Base-by-base conservation (phyloP, 2,797 vertebrate species). In the Leucoraja ocellata region DNA sequence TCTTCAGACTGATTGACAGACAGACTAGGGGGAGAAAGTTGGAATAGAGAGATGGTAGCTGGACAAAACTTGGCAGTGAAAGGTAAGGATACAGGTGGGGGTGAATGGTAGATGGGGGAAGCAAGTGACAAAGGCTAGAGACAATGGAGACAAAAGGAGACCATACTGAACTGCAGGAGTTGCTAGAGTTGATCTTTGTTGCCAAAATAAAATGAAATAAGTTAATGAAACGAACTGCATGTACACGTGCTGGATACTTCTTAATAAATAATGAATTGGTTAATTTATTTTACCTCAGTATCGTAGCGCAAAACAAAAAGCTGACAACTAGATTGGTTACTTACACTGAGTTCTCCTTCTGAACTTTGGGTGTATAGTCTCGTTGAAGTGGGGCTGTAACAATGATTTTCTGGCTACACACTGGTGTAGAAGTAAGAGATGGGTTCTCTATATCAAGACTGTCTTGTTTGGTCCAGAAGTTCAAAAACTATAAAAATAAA, bases 381-480 rank as follows among this genome's bases (percentile, higher is more conserved):
- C 99, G 97, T 95, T 99, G 99, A 80, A 99, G 96, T 0, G 99
- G 99, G 0, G 99, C 99, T 18, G 98, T 99, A 84, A 99, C 98
- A 0, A 97, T 97, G 94, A 98, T 98, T 94, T 99, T 99, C 95
- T 99, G 99, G 95, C 97, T 99, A 95, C 99, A 99, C 81, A 99
- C 99, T 0, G 99, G 99, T 0, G 99, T 99, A 74, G 99, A 99
- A 0, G 99, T 99, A 94, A 99, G 97, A 1, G 99, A 98, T 0
- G 98, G 98, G 94, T 98, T 99, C 96, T 99, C 98, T 94, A 99
- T 95, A 94, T 99, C 98, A 74, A 98, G 96, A 0, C 96, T 96
- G 94, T 99, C 99, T 94, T 98, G 98, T 95, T 98, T 99, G 94
- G 97, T 98, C 99, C 98, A 99, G 95, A 99, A 97, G 96, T 99